These are phyloP conservation scores for Cynoglossus semilaevis DNA, from an alignment of 2,113 vertebrate species.

Conservation along the genomic window DNA sequence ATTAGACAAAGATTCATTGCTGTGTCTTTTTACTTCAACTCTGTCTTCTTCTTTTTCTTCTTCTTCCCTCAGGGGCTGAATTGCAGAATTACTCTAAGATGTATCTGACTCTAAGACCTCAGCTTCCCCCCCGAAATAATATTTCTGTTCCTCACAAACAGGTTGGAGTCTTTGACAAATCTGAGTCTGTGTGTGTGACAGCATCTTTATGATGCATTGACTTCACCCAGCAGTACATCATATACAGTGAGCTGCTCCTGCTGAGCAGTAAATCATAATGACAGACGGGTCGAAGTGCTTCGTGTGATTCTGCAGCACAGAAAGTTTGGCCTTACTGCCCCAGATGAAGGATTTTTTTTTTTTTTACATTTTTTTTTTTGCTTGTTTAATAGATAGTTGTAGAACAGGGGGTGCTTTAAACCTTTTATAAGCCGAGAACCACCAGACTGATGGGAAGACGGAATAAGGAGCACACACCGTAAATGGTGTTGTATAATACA, in stretches of 20 bases:
- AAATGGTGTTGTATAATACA: too few species aligned
- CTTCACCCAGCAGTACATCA: neutral
- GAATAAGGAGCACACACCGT: too few species aligned
- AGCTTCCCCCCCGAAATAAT: neutral
- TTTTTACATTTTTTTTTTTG: neutral
- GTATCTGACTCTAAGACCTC: neutral
- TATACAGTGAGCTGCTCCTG: neutral
- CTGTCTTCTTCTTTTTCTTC: neutral
- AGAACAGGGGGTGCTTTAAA: too few species aligned
- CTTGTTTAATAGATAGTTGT: neutral
- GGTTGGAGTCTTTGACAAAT: neutral
- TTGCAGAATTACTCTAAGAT: neutral
- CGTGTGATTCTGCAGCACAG: neutral
- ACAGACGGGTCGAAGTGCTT: neutral
- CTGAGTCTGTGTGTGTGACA: neutral
- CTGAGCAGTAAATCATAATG: neutral
- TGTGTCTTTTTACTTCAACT: neutral
- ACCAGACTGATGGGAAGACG: too few species aligned
- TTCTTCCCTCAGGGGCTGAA: neutral
- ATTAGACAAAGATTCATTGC: conserved; percentile 1
- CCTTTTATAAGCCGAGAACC: too few species aligned
- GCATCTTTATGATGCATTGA: neutral
- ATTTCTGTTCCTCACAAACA: neutral
- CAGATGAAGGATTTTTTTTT: too few species aligned
- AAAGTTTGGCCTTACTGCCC: too few species aligned